Conservation (phyloP, 2,113 vertebrate genomes). For the Naja naja region DNA sequence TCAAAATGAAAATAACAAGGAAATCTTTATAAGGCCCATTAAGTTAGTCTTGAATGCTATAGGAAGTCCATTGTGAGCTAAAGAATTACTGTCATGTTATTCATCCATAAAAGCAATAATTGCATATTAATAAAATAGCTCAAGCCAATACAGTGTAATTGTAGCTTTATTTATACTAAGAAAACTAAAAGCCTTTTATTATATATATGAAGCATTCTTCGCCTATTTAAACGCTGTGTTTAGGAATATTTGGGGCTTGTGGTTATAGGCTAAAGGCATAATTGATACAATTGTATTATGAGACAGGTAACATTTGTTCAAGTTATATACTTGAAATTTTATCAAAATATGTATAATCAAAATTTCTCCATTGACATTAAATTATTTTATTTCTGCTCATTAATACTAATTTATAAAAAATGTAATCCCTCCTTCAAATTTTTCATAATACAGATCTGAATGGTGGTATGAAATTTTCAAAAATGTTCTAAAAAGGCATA, state of each 20-base stretch:
- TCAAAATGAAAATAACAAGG: neutral
- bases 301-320: neutral
- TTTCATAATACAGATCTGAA: neutral
- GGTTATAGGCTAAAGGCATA: neutral
- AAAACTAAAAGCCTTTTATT: neutral
- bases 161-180: slow-evolving; percentile 30
- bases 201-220: neutral
- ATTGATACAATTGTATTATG: neutral
- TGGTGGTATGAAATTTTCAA: neutral
- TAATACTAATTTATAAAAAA: neutral
- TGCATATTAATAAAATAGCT: slow-evolving; percentile 40
- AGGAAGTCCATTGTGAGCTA: neutral
- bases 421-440: neutral
- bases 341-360: neutral
- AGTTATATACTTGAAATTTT: neutral
- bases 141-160: slow-evolving; percentile 40
- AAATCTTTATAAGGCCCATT: neutral
- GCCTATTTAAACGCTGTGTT: neutral
- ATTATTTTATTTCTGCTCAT: neutral
- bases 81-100: neutral
- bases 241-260: neutral
- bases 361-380: neutral
- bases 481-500: neutral
- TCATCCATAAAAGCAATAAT: slow-evolving; percentile 24
- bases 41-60: neutral